Evolutionary conservation across 1,140 invertebrate species (phyloP).

Genomic region (Eurosta solidaginis): DNA sequence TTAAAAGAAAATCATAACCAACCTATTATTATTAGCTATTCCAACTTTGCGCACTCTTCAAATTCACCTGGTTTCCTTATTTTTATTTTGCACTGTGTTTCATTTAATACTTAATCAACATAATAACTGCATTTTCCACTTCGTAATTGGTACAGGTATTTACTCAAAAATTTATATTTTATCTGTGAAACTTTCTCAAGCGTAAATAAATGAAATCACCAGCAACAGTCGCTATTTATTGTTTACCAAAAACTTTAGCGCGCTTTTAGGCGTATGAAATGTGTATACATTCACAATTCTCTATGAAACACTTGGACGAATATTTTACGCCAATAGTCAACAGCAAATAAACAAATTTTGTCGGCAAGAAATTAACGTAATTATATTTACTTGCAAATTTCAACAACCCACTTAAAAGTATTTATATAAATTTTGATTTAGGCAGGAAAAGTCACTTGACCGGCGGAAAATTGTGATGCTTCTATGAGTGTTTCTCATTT

Average conservation of each 20-base stretch:
- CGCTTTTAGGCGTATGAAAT: not conserved
- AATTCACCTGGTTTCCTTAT: too few relatives aligned
- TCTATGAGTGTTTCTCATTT: too few relatives aligned
- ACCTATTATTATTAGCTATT: too few relatives aligned
- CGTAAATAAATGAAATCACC: not conserved
- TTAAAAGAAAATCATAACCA: too few relatives aligned
- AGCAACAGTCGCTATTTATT: slow-evolving; percentile 16
- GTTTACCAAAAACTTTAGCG: slow-evolving; percentile 13
- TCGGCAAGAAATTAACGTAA: not conserved
- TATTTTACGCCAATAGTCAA: not conserved
- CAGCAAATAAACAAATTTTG: slow-evolving; percentile 7
- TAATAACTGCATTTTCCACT: not conserved
- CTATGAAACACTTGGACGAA: not conserved
- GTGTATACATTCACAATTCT: too few relatives aligned
- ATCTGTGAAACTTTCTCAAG: not conserved
- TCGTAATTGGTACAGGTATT: not conserved
- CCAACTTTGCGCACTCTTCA: too few relatives aligned
- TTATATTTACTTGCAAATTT: not conserved
- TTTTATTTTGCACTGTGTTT: not conserved
- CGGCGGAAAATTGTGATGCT: too few relatives aligned
- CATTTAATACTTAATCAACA: not conserved
- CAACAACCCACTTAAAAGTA: not conserved
- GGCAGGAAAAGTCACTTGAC: too few relatives aligned
- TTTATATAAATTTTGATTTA: not conserved
- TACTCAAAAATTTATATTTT: not conserved